phyloP scores from a whole-genome alignment of 2,888 invertebrate species.

The Lathronympha strigana region DNA sequence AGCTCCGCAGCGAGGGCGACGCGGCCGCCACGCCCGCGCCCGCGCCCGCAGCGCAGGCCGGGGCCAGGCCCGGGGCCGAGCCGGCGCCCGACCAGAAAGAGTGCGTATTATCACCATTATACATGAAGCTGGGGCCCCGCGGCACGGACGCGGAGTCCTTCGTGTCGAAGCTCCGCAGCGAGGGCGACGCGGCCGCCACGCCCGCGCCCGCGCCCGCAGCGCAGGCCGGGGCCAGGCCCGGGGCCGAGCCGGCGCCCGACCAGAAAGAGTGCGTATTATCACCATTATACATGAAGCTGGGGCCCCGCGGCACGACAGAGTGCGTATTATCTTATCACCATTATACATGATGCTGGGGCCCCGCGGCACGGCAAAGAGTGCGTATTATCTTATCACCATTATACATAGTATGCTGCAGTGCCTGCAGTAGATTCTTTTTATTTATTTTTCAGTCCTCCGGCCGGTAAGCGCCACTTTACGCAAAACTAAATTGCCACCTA shows the following conservation, averaged over 20 bases:
- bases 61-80: conserved; percentile 53
- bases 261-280: too few relatives aligned
- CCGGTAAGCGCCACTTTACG: too few relatives aligned
- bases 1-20: conserved; percentile 39
- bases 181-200: conserved; percentile 93
- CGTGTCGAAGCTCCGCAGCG: conserved; percentile 91
- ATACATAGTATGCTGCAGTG: too few relatives aligned
- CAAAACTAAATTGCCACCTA: too few relatives aligned
- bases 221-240: conserved; percentile 61
- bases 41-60: conserved; percentile 56
- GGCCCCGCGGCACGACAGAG: conserved; percentile 55
- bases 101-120: too few relatives aligned
- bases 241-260: conserved; percentile 73
- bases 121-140: conserved; percentile 93
- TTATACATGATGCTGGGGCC: conserved; percentile 96
- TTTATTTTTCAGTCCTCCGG: too few relatives aligned
- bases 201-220: conserved; percentile 68
- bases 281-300: neutral
- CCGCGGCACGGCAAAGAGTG: neutral
- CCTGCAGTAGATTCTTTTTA: too few relatives aligned
- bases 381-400: too few relatives aligned
- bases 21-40: conserved; percentile 82
- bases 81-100: conserved; percentile 45
- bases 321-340: conserved; percentile 50
- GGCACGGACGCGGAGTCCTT: neutral